Conservation (phyloP, 2,797 vertebrate genomes). For the Macrochelys suwanniensis region DNA sequence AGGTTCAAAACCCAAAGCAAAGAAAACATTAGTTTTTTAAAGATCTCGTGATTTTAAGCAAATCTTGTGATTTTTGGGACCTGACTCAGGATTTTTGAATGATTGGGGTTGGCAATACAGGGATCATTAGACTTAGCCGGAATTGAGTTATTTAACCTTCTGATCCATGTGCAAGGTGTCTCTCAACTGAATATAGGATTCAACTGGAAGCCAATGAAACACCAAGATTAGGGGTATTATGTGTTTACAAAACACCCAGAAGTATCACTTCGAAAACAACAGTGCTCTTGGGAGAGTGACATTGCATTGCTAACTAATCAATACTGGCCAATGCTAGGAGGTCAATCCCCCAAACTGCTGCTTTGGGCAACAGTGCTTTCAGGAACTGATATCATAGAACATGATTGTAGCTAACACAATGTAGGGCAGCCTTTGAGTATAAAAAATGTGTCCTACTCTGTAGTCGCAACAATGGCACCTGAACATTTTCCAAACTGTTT, state of each 20-base stretch:
- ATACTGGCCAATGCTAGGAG: not conserved
- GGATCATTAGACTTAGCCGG: conserved; percentile 49
- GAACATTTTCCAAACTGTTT: conserved; percentile 60
- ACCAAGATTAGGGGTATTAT: accelerated
- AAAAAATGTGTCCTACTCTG: conserved; percentile 25
- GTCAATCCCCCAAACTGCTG: not conserved
- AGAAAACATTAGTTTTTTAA: not conserved
- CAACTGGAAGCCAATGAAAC: not conserved
- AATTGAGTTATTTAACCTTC: conserved; percentile 62
- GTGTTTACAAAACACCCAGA: not conserved
- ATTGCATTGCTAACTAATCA: not conserved
- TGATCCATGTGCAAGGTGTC: conserved; percentile 22
- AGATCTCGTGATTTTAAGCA: conserved; percentile 17
- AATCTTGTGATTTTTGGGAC: not conserved
- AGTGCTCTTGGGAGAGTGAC: not conserved
- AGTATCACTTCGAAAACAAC: not conserved
- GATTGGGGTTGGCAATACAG: conserved; percentile 13
- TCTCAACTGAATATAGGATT: not conserved
- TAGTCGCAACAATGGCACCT: not conserved
- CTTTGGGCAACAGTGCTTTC: not conserved
- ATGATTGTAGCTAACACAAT: not conserved
- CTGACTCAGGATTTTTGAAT: conserved; percentile 50
- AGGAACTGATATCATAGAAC: conserved; percentile 2
- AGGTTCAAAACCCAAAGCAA: not conserved
- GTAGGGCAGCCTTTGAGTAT: not conserved